Base-by-base conservation (phyloP, 2,113 vertebrate genomes). In the Eurystomus gularis region DNA sequence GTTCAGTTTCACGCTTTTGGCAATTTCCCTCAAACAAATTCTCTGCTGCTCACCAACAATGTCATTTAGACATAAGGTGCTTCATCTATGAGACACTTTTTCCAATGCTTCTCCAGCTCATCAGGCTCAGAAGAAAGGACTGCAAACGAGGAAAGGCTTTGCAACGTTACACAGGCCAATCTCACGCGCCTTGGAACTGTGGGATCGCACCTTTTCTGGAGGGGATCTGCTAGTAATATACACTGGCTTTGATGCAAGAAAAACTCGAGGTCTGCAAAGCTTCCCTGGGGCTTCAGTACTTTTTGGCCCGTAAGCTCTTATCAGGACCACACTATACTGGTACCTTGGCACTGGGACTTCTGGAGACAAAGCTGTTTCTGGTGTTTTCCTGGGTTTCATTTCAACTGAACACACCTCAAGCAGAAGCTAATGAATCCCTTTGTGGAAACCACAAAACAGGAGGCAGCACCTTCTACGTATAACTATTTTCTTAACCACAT, bases 1-100 rank as follows among this genome's bases (percentile, higher is more conserved):
- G 66, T 33, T 78, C 39, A 84, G 39, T 81, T 97, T 73, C 92
- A 25, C 86, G 87, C 82, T 81, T 64, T 57, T 86, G 85, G 66
- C 13, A 8, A 55, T 92, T 86, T n/a, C 18, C 52, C 66, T 75
- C 24, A 11, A 73, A 25, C 13, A 52, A 7, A 54, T 69, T n/a
- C 39, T 60, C 40, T 3, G 4, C 35, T 73, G 44, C 9, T 21
- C 46, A 85, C 21, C 31, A 62, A 24, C 28, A 71, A 46, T 10
- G 14, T 25, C 15, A 89, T 44, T 70, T 39, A 55, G 17, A 78
- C 68, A 35, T 35, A 40, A 89, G 21, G 31, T 52, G 33, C 35
- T 71, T 81, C 54, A 65, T 25, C 29, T 19, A 9, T 3, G 42
- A 90, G 58, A 58, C 9, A 9, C 6, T 54, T 83, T 58, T 70